phyloP scores from a whole-genome alignment of 1,140 invertebrate genomes.

The Triops longicaudatus region DNA sequence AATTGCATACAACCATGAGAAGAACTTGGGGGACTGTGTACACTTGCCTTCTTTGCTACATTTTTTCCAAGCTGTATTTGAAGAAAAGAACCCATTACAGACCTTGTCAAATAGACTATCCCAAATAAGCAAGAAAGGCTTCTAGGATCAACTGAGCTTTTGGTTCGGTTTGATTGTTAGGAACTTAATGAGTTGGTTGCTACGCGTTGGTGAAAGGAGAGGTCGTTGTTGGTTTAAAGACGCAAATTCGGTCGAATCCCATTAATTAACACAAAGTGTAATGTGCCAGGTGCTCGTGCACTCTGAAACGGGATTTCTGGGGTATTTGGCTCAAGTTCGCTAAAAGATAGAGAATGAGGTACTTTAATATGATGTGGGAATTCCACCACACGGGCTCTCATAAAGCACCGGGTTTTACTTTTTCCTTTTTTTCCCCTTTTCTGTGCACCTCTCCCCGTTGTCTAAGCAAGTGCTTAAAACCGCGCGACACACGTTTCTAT shows the following conservation, averaged over 20 bases:
- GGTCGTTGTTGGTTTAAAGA: not conserved
- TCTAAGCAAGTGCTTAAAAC: conserved; percentile 8
- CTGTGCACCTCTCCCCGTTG: not conserved
- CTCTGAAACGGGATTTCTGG: not conserved
- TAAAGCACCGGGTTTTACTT: not conserved
- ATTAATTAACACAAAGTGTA: not conserved
- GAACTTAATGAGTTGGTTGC: not conserved
- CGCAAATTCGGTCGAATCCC: not conserved
- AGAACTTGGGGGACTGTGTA: not conserved
- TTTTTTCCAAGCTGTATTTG: not conserved
- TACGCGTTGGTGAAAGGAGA: not conserved
- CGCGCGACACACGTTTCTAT: not conserved
- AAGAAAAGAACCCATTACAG: not conserved
- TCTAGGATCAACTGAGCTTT: not conserved
- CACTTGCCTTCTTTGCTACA: not conserved
- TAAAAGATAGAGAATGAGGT: not conserved
- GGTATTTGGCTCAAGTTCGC: not conserved
- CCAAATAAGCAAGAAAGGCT: not conserved
- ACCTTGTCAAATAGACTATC: not conserved
- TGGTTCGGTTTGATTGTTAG: not conserved
- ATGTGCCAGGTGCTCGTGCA: not conserved
- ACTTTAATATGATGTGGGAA: conserved; percentile 12
- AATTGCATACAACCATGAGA: not conserved
- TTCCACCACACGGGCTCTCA: not conserved
- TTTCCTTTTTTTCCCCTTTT: not conserved